Conservation (phyloP, 2,113 vertebrate genomes). For the Agelaius tricolor region DNA sequence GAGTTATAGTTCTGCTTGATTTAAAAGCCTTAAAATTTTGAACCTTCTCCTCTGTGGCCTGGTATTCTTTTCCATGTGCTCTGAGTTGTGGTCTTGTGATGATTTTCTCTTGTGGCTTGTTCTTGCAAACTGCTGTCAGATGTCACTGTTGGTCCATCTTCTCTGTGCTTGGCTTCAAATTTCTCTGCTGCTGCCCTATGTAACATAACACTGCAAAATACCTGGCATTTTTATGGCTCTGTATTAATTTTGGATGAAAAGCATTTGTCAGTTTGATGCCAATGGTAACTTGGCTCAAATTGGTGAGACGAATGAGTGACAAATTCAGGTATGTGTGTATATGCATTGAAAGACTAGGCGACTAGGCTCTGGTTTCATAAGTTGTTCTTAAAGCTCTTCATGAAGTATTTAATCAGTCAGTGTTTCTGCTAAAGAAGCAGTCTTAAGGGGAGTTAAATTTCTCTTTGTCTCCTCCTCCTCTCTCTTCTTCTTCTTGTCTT, state of each 20-base stretch:
- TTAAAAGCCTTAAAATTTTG: not conserved
- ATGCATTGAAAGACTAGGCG: not conserved
- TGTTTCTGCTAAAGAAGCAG: not conserved
- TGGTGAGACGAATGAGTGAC: not conserved
- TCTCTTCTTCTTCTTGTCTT: not conserved
- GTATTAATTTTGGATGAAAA: not conserved
- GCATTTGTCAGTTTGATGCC: not conserved
- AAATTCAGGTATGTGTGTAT: not conserved
- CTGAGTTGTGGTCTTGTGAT: not conserved
- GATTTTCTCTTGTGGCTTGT: not conserved
- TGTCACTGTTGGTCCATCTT: not conserved
- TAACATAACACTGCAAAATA: not conserved
- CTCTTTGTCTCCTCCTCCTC: not conserved
- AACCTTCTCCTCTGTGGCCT: not conserved
- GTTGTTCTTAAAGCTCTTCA: not conserved
- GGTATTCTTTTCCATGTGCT: not conserved
- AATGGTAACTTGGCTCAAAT: not conserved
- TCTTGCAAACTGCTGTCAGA: not conserved
- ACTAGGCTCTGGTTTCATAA: not conserved
- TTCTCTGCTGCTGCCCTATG: not conserved
- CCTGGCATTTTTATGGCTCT: not conserved
- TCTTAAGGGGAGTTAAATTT: not conserved
- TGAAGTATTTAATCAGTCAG: not conserved
- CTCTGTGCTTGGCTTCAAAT: not conserved
- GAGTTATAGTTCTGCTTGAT: not conserved